Conservation (phyloP, 2,113 vertebrate genomes). For the Chamaea fasciata region DNA sequence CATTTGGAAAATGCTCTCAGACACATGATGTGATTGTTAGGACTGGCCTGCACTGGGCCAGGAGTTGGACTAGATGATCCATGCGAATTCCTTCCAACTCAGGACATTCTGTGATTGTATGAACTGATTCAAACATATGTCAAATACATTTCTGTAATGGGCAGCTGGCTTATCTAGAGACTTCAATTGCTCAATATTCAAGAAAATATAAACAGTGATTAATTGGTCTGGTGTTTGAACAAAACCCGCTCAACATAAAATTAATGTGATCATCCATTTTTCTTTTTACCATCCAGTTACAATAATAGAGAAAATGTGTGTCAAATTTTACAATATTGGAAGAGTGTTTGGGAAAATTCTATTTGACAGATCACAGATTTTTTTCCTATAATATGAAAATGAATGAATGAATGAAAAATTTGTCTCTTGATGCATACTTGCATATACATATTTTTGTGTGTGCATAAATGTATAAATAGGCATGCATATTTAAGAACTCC, state of each 20-base stretch:
- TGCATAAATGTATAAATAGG: background rate
- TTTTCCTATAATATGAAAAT: background rate
- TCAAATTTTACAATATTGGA: background rate
- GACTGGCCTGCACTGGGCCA: background rate
- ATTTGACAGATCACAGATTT: background rate
- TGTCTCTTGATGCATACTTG: background rate
- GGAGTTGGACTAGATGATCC: background rate
- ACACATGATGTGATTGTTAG: background rate
- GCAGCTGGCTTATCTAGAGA: background rate
- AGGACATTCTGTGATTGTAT: background rate
- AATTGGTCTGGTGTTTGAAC: background rate
- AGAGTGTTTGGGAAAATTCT: background rate
- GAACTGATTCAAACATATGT: background rate
- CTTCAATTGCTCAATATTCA: background rate
- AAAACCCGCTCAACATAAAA: background rate
- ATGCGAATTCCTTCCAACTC: background rate
- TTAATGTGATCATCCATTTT: rapidly evolving
- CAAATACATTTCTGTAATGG: background rate
- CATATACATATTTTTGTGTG: background rate
- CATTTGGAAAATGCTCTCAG: background rate
- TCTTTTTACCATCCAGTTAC: background rate
- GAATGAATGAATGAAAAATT: background rate
- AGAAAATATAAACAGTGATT: background rate
- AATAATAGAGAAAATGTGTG: background rate
- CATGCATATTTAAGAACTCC: background rate